Conservation (phyloP, 2,113 vertebrate species). For the Strigops habroptila region DNA sequence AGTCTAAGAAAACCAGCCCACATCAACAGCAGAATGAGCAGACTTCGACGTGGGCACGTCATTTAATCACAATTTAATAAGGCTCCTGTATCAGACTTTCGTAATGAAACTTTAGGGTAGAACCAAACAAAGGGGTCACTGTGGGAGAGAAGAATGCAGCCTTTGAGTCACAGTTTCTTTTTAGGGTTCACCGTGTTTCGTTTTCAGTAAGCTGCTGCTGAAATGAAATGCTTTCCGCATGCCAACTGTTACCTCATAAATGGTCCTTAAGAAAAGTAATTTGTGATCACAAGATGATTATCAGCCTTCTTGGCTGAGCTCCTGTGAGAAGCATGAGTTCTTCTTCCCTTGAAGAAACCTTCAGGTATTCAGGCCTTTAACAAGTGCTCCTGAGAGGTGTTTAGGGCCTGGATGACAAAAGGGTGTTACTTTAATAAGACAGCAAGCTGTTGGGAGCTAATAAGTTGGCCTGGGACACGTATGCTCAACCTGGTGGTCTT, state of each 20-base stretch:
- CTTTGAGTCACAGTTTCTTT: slow-evolving; percentile 46
- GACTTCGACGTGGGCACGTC: not conserved
- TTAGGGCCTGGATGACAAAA: not conserved
- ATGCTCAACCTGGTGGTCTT: not conserved
- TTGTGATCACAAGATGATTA: slow-evolving; percentile 52
- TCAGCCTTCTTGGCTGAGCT: slow-evolving; percentile 25
- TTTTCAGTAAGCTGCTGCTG: slow-evolving; percentile 23
- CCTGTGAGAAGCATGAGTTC: not conserved
- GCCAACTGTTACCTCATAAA: slow-evolving; percentile 52
- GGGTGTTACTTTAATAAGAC: not conserved
- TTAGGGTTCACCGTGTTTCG: slow-evolving; percentile 10
- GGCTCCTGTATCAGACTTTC: slow-evolving; percentile 51
- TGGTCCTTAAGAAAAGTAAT: slow-evolving; percentile 43
- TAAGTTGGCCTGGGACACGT: not conserved
- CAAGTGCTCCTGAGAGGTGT: not conserved
- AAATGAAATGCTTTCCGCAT: slow-evolving; percentile 20
- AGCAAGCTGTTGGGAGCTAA: not conserved
- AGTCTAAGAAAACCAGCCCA: slow-evolving; percentile 34
- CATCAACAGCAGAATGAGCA: slow-evolving; percentile 17
- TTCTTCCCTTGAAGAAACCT: not conserved
- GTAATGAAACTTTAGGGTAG: slow-evolving; percentile 54
- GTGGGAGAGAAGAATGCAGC: slow-evolving; percentile 58
- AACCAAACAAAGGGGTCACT: slow-evolving; percentile 62
- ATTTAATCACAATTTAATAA: slow-evolving; percentile 67
- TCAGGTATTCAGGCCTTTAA: not conserved